Evolutionary conservation across 2,888 invertebrate species (phyloP).

Genomic region (Cepaea hortensis): DNA sequence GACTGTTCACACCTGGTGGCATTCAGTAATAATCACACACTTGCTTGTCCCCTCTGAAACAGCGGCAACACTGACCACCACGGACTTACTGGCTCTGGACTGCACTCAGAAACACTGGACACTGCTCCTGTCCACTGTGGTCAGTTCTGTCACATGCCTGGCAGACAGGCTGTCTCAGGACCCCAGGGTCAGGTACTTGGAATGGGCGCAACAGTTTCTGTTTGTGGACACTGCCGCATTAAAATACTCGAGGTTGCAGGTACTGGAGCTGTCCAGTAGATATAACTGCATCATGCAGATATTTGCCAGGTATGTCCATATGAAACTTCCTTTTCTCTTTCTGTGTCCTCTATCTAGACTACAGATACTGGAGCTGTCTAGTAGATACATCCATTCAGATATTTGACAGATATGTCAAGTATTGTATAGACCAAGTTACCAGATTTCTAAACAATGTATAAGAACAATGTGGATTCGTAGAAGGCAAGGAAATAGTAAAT

Average conservation of each 20-base stretch:
- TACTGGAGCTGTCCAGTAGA: slow-evolving; percentile 2
- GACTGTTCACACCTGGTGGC: too few species aligned
- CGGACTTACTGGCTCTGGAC: slow-evolving; percentile 33
- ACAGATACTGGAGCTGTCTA: not conserved
- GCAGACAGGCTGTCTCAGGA: slow-evolving; percentile 3
- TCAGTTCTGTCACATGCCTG: slow-evolving; percentile 32
- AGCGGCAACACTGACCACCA: not conserved
- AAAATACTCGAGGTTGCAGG: slow-evolving; percentile 25
- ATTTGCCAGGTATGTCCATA: slow-evolving; percentile 27
- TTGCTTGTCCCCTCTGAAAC: not conserved
- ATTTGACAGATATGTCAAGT: slow-evolving; percentile 20
- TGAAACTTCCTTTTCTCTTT: not conserved
- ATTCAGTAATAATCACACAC: too few species aligned
- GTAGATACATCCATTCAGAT: slow-evolving; percentile 14
- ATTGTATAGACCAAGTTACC: too few species aligned
- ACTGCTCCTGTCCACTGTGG: slow-evolving; percentile 1
- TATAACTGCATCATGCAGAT: not conserved
- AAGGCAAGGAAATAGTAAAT: too few species aligned
- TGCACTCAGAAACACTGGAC: not conserved
- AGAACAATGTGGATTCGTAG: too few species aligned
- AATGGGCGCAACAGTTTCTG: slow-evolving; percentile 9
- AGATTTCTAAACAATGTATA: too few species aligned
- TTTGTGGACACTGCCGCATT: not conserved
- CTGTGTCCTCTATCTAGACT: not conserved
- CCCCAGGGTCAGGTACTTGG: not conserved